These are phyloP conservation scores for Nothura maculosa DNA, from an alignment of 2,797 vertebrate species.

Conservation along the genomic window DNA sequence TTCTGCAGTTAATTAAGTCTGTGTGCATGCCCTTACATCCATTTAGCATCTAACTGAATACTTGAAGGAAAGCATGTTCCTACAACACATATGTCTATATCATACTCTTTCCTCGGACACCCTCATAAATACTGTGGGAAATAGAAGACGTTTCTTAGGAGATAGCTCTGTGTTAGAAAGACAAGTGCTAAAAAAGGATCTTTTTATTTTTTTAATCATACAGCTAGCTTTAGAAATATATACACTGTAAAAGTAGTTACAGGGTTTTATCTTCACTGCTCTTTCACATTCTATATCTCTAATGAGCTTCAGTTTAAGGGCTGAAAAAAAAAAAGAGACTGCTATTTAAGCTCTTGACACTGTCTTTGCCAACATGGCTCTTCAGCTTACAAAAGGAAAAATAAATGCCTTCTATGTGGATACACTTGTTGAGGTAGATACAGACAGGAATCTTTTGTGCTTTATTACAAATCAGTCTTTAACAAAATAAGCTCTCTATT, in stretches of 20 bases:
- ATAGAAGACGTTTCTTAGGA: background rate
- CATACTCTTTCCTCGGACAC: background rate
- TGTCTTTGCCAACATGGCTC: background rate
- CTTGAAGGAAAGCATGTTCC: background rate
- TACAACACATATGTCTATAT: background rate
- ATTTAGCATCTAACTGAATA: background rate
- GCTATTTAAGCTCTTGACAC: background rate
- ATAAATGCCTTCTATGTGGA: background rate
- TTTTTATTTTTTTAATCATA: background rate
- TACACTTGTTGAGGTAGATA: background rate
- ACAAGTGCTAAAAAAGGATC: fast-evolving
- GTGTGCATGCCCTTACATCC: background rate
- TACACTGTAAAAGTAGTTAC: background rate
- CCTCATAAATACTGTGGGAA: background rate
- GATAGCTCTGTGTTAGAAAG: background rate
- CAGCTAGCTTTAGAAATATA: background rate
- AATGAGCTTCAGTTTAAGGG: background rate
- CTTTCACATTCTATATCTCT: background rate
- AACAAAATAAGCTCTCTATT: background rate
- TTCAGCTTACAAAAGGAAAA: background rate
- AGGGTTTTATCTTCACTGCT: background rate
- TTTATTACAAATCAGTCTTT: background rate
- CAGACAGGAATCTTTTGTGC: background rate
- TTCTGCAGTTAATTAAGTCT: background rate
- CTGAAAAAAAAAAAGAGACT: background rate